These are phyloP conservation scores for Furcifer pardalis DNA, from an alignment of 2,797 vertebrate species.

Conservation along the genomic window DNA sequence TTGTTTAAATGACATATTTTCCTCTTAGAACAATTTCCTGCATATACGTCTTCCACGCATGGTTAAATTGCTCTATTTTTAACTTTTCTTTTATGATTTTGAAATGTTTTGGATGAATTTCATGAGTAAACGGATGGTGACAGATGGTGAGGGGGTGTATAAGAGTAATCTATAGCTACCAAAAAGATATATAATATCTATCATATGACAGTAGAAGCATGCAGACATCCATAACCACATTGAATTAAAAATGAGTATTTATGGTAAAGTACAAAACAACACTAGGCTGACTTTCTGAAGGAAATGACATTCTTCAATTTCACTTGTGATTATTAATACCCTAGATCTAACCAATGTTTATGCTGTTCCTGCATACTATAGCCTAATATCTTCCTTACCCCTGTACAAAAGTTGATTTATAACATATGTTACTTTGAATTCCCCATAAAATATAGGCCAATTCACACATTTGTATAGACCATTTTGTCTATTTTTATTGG, in stretches of 20 bases:
- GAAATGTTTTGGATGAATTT: slow-evolving; percentile 56
- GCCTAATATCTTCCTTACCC: neutral
- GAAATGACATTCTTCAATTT: neutral
- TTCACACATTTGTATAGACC: neutral
- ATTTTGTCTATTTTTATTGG: neutral
- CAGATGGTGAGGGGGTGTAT: slow-evolving; percentile 68
- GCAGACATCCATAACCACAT: slow-evolving; percentile 31
- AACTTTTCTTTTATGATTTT: slow-evolving; percentile 23
- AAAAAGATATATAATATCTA: slow-evolving; percentile 45
- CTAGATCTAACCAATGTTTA: neutral
- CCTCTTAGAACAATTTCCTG: slow-evolving; percentile 27
- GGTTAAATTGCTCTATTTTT: slow-evolving; percentile 55
- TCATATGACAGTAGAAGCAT: slow-evolving; percentile 38
- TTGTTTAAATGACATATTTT: slow-evolving; percentile 42
- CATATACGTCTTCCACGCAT: slow-evolving; percentile 21
- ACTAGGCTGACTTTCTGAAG: slow-evolving; percentile 2
- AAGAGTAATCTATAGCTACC: slow-evolving; percentile 58
- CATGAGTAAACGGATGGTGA: slow-evolving; percentile 51
- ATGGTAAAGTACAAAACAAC: slow-evolving; percentile 15
- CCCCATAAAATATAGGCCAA: neutral
- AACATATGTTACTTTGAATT: neutral
- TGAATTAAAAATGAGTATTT: slow-evolving; percentile 18
- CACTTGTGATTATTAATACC: neutral
- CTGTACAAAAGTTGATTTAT: neutral
- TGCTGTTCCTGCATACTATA: neutral